Conservation (phyloP, 2,113 vertebrate genomes). For the Probosciger aterrimus region DNA sequence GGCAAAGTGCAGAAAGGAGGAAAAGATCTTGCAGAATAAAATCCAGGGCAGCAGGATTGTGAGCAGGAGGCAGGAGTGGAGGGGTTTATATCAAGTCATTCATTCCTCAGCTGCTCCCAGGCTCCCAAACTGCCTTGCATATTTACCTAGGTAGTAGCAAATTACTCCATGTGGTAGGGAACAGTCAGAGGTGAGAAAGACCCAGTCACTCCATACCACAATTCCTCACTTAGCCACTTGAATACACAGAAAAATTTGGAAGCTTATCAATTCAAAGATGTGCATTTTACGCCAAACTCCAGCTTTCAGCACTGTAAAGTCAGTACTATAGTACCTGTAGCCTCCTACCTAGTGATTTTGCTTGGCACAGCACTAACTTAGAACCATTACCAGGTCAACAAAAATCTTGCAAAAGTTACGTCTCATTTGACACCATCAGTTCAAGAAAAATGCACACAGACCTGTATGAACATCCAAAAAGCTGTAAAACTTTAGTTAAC, state of each 20-base stretch:
- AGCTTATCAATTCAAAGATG: not conserved
- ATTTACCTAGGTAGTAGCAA: not conserved
- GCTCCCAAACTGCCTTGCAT: not conserved
- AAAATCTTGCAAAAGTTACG: not conserved
- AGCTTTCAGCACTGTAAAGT: not conserved
- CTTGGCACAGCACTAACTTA: not conserved
- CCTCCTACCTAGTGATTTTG: not conserved
- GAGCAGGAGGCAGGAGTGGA: not conserved
- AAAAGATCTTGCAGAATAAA: not conserved
- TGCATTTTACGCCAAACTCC: not conserved
- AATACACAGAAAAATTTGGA: not conserved
- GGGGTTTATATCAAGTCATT: not conserved
- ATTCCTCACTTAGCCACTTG: not conserved
- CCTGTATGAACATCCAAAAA: not conserved
- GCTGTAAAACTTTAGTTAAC: not conserved
- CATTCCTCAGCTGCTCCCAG: not conserved
- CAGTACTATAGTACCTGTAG: not conserved
- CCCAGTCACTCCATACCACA: not conserved
- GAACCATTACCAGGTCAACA: not conserved
- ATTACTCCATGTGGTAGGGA: not conserved
- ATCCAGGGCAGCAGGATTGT: not conserved
- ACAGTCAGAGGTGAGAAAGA: not conserved
- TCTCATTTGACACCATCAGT: not conserved
- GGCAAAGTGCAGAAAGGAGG: not conserved
- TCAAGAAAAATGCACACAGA: not conserved